Conservation (phyloP, 2,888 invertebrate species). For the Scotopteryx bipunctaria region DNA sequence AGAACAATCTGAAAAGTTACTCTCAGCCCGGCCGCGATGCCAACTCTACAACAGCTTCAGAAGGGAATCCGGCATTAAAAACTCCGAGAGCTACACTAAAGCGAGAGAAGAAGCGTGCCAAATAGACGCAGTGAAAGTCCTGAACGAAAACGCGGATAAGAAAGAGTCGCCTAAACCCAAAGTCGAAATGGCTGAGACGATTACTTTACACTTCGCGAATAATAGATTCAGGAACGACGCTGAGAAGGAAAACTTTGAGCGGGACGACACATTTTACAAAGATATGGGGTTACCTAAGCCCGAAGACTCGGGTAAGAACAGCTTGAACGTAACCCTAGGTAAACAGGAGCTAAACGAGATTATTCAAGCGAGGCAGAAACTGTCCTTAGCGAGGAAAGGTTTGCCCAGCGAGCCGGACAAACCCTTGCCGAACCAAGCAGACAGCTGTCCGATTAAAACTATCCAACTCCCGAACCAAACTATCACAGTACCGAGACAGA, state of each 20-base stretch:
- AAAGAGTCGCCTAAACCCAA: conserved; percentile 56
- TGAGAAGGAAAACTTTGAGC: conserved; percentile 76
- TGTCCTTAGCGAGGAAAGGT: conserved; percentile 70
- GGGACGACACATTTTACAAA: conserved; percentile 72
- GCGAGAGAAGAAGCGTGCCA: conserved; percentile 70
- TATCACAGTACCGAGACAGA: conserved; percentile 69
- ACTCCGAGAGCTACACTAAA: conserved; percentile 73
- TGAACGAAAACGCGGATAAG: conserved; percentile 70
- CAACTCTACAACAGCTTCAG: conserved; percentile 64
- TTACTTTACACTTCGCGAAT: conserved; percentile 72
- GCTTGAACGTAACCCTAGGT: conserved; percentile 69
- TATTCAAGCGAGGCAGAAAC: conserved; percentile 74
- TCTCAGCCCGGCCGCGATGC: conserved; percentile 66
- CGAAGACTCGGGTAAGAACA: conserved; percentile 58
- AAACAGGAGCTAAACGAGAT: conserved; percentile 78
- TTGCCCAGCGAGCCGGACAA: conserved; percentile 66
- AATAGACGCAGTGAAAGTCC: conserved; percentile 65
- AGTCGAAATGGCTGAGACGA: conserved; percentile 65
- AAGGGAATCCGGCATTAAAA: conserved; percentile 60
- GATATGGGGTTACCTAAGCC: conserved; percentile 65
- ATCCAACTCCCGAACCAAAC: conserved; percentile 74
- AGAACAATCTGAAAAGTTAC: conserved; percentile 69
- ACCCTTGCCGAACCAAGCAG: conserved; percentile 52
- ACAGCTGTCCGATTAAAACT: conserved; percentile 62
- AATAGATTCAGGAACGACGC: conserved; percentile 68